phyloP scores from a whole-genome alignment of 37 sponge, comb jelly and placozoan species.

The Halisarca cf. caerulea region DNA sequence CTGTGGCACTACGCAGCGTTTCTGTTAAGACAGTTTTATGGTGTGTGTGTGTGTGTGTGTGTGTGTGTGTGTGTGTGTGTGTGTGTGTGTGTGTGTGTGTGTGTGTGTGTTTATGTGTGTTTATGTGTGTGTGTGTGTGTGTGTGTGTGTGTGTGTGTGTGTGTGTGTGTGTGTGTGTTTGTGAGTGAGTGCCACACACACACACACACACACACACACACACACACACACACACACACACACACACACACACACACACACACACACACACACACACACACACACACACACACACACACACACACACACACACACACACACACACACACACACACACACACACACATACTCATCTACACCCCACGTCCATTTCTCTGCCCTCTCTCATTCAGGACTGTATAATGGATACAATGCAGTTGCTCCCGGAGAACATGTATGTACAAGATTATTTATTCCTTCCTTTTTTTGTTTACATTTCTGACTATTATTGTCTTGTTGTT shows the following conservation, averaged over 20 bases:
- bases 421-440: background rate
- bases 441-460: too few relatives aligned
- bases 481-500: background rate
- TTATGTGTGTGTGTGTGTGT: background rate
- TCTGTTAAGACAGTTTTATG: conserved; percentile 41
- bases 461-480: too few relatives aligned
- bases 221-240: conserved; percentile 1
- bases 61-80: background rate
- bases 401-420: background rate
- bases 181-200: background rate
- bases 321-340: background rate
- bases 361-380: too few relatives aligned
- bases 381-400: background rate
- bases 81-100: background rate
- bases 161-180: background rate
- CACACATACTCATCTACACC: background rate
- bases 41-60: background rate
- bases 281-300: background rate
- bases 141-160: background rate
- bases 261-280: background rate
- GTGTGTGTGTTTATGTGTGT: background rate
- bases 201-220: conserved; percentile 4
- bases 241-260: background rate
- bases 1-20: conserved; percentile 52
- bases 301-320: background rate